Percentiles rank a stretch among this genome's conserved stretches.
phyloP scores from a whole-genome alignment of 1,140 invertebrate genomes.

The Neoseiulus cucumeris region DNA sequence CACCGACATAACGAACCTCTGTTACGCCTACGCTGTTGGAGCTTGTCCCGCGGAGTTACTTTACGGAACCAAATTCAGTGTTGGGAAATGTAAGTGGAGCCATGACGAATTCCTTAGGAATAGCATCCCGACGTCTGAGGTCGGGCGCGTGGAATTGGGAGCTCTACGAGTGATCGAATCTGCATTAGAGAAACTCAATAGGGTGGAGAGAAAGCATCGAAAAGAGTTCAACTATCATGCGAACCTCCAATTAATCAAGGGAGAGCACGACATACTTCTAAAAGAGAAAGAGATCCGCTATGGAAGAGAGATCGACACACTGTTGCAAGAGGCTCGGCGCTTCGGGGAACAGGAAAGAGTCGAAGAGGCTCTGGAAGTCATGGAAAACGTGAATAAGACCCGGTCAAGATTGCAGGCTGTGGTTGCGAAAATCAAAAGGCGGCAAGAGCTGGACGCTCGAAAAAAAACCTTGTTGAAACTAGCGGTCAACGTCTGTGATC shows the following conservation, averaged over 20 bases:
- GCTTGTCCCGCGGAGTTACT: slow-evolving; percentile 4
- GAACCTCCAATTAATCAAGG: not conserved
- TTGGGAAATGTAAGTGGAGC: not conserved
- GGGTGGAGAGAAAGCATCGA: not conserved
- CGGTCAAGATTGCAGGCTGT: not conserved
- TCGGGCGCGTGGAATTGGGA: not conserved
- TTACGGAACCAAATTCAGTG: not conserved
- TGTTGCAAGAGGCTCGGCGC: not conserved
- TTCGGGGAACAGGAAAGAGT: not conserved
- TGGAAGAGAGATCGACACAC: not conserved
- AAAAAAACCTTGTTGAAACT: not conserved
- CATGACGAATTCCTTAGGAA: not conserved
- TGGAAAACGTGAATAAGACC: not conserved
- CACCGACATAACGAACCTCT: not conserved
- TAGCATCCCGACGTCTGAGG: not conserved
- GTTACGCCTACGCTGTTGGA: not conserved
- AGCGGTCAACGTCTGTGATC: not conserved
- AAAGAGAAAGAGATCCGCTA: not conserved
- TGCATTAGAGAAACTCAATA: not conserved
- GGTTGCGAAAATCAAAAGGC: not conserved
- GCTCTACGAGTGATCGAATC: not conserved
- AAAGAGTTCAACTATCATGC: not conserved
- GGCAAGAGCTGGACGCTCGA: not conserved
- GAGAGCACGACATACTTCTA: not conserved
- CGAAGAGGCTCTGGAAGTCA: not conserved